These are phyloP conservation scores for Spilarctia lutea DNA, from an alignment of 2,888 invertebrate genomes.

Conservation along the genomic window DNA sequence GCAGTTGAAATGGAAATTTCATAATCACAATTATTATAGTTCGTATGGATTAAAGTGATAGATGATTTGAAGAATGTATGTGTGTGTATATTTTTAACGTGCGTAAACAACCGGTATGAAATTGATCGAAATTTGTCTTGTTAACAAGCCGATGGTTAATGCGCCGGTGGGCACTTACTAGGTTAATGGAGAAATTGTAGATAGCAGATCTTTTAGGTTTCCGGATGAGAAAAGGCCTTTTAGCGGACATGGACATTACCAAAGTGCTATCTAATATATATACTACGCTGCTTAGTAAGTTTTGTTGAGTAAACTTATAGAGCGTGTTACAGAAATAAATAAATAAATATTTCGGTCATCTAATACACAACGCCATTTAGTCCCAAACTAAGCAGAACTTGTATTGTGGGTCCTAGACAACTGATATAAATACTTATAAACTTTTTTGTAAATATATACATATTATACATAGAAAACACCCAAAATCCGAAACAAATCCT, in stretches of 20 bases:
- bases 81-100: background rate
- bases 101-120: constrained; percentile 15
- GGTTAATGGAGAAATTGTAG: constrained; percentile 38
- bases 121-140: constrained; percentile 38
- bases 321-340: background rate
- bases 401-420: no score
- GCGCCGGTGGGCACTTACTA: constrained; percentile 19
- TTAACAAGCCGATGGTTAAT: constrained; percentile 39
- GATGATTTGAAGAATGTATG: background rate
- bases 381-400: no score
- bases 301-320: background rate
- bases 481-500: no score
- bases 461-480: no score
- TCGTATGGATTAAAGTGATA: background rate
- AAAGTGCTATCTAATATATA: constrained; percentile 1
- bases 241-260: background rate
- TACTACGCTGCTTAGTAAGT: background rate
- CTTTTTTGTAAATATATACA: no score
- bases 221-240: constrained; percentile 12
- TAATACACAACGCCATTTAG: no score
- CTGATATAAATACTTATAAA: no score
- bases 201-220: constrained; percentile 26
- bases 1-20: no score
- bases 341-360: no score
- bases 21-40: background rate